Evolutionary conservation across 2,888 invertebrate species (phyloP), one percentile per base, ranked within the genome.

Genomic region (Rhopalosiphum nymphaeae): DNA sequence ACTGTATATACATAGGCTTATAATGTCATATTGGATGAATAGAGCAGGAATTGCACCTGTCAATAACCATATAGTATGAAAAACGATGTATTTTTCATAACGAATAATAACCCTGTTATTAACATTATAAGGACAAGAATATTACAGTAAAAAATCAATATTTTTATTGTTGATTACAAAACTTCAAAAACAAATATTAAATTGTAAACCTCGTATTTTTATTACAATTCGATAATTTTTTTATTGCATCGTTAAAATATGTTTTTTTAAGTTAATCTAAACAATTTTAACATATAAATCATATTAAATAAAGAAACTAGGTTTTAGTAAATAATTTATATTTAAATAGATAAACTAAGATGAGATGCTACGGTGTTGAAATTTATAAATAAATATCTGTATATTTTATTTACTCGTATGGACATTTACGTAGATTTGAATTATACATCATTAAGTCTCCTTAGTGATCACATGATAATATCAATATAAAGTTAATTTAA

Each of bases 141-240:
- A 36, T 21, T 25, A 36, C 21, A 36, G 21, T 78, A 61, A 36
- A 36, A 78, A 42, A 78, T 78, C 78, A 78, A 78, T 78, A 36
- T 78, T 78, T 78, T 78, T 78, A 9, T 78, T 78, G 36, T 36
- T 78, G 78, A 78, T 78, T 78, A 78, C 36, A 78, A 78, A 78
- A 78, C 2, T 36, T 16, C 1, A 36, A 78, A 36, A 36, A 25
- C 36, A 78, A 36, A 25, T 78, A 78, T 78, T 78, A 78, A 78
- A 78, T 21, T 21, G 36, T 78, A 78, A 78, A 36, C 36, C 21
- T 36, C 21, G 7, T 36, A 78, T 36, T 21, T 57, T 7, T 78
- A 16, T 78, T 36, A 26, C 7, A 26, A 57, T 57, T 26, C 26
- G 9, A 26, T 26, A 56, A 25, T 25, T 56, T 56, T 53, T 56